Evolutionary conservation across 1,140 invertebrate genomes (phyloP), one percentile per base, ranked within the genome.

Genomic region (Andricus grossulariae): DNA sequence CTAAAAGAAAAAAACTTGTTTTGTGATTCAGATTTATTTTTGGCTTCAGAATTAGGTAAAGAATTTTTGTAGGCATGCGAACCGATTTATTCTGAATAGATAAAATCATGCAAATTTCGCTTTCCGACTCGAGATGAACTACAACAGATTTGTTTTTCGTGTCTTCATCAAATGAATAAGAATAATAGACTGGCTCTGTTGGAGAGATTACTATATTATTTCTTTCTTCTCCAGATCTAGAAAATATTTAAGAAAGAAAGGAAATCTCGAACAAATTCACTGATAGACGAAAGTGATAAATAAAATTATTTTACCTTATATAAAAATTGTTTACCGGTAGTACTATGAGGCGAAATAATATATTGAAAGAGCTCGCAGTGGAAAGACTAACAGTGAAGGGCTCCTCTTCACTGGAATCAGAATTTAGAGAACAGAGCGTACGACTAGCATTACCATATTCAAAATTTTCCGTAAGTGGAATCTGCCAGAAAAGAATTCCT

Each of bases 81-180:
- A 94, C 94, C 75, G 92, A 89, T 32, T 90, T 89, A 84, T 94
- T 92, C 84, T 95, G 94, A 71, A 95, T 89, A n/a, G 94, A 94
- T 11, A 95, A 88, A 11, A 93, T 92, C 89, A 93, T 93, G 84
- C 94, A 95, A 19, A 89, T 86, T 16, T 91, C 86, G 83, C 92
- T 92, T 8, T 89, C 78, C 0, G 94, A 94, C 25, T 85, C 89
- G 5, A 93, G 91, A 81, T 91, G 88, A 19, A 95, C 88, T 45
- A 94, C 81, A 3, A 95, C 93, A 39, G 93, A 91, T 16, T 87
- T 84, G 66, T 92, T 90, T 75, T 90, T 85, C 2, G 80, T 75
- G 18, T 93, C 88, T 57, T 81, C 72, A n/a, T 82, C 73, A 79
- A 94, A 94, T 19, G 86, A 88, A 80, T 93, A 94, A 78, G 91